Evolutionary conservation across 2,797 vertebrate species (phyloP), one percentile per base, ranked within the genome.

Genomic region (Adrianichthys oophorus): DNA sequence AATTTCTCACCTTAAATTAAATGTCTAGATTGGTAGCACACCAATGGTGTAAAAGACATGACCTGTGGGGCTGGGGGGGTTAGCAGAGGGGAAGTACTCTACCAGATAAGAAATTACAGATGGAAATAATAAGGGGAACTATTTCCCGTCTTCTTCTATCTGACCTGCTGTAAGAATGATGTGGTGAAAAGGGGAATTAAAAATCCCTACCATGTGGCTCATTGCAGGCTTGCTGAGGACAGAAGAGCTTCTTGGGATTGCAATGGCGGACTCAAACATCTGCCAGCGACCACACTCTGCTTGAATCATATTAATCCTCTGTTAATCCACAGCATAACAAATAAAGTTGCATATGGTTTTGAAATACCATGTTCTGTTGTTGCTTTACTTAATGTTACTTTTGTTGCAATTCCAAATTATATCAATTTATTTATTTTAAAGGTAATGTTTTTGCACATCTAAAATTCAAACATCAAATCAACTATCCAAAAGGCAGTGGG

Each of bases 61-160:
- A 78, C 71, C 74, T 77, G 59, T 37, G 32, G 32, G 12, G 32
- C 18, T 32, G 52, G 64, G 61, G 48, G 41, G 69, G 53, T 68
- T 69, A 52, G 71, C 59, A 62, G 65, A 59, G 54, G 66, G 63
- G 69, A 47, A n/a, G 10, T 59, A 68, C 66, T 52, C 62, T 41
- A 66, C 57, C 41, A 85, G 84, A 88, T 88, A 83, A 86, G 83
- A 84, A 89, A 89, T 89, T 81, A 86, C 69, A 81, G 80, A 89
- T 85, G 83, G 78, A 86, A 89, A 87, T 84, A 86, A 90, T 89
- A 83, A 73, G 48, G 47, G 72, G 71, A 85, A 85, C 83, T 76
- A 76, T 78, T 79, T 73, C 83, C 74, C 79, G 62, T 58, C 59
- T 61, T 70, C 51, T 64, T 63, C 53, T 75, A 56, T 62, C 75